These are phyloP conservation scores for Ditula angustiorana DNA, from an alignment of 2,888 invertebrate species.

Conservation along the genomic window DNA sequence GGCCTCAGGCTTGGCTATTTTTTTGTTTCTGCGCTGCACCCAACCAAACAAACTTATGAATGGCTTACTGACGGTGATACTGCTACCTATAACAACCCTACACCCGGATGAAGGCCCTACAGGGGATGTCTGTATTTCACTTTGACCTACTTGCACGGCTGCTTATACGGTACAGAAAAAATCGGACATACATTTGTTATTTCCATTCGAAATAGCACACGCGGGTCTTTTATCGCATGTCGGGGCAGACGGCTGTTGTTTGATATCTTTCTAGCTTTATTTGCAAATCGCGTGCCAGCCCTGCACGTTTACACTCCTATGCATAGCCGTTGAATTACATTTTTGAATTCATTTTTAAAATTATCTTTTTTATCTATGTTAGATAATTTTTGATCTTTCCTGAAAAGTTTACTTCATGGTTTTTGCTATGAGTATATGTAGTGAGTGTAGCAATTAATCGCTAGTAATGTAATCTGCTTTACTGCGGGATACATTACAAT, in stretches of 20 bases:
- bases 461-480: too few relatives aligned
- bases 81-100: not conserved
- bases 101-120: not conserved
- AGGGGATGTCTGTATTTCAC: conserved; percentile 24
- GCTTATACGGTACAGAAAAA: conserved; percentile 47
- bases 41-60: conserved; percentile 8
- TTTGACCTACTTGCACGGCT: conserved; percentile 9
- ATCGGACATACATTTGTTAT: conserved; percentile 69
- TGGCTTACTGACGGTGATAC: not conserved
- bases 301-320: conserved; percentile 64
- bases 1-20: not conserved
- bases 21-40: not conserved
- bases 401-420: not conserved
- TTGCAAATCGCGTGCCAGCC: conserved; percentile 78
- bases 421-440: not conserved
- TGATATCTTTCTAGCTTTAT: conserved; percentile 81
- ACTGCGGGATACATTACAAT: too few relatives aligned
- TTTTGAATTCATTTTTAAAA: conserved; percentile 54
- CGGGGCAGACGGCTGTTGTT: conserved; percentile 65
- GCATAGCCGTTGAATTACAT: conserved; percentile 75
- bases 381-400: not conserved
- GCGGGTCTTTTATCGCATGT: conserved; percentile 74
- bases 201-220: conserved; percentile 67
- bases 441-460: too few relatives aligned
- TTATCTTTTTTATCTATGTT: conserved; percentile 44